Evolutionary conservation across 2,113 vertebrate genomes (phyloP).

Genomic region (Erythrolamprus reginae): DNA sequence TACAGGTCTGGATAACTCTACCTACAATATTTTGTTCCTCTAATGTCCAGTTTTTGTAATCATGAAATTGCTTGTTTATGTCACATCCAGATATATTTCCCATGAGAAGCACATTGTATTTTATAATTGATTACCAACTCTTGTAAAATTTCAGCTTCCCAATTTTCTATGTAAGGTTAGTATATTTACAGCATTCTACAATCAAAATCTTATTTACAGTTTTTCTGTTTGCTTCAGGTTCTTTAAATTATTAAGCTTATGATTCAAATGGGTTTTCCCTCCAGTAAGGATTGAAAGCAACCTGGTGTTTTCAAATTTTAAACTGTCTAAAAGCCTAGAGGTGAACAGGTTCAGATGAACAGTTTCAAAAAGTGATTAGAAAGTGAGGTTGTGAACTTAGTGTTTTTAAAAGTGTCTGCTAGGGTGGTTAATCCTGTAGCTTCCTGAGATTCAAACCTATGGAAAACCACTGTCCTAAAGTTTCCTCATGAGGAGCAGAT

Average conservation of each 20-base stretch:
- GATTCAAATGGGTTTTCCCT: neutral
- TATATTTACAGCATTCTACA: neutral
- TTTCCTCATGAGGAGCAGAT: neutral
- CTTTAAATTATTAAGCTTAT: neutral
- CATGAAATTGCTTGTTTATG: neutral
- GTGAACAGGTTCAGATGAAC: neutral
- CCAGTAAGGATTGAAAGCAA: neutral
- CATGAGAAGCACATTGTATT: neutral
- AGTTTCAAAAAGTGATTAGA: neutral
- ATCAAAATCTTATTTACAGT: neutral
- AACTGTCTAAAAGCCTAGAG: neutral
- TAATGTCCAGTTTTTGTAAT: neutral
- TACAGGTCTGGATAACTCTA: neutral
- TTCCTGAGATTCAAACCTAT: neutral
- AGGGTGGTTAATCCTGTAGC: neutral
- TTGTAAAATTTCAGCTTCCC: neutral
- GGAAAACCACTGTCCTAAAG: neutral
- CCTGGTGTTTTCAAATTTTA: neutral
- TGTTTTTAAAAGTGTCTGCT: neutral
- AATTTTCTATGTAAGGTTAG: neutral
- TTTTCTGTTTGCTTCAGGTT: neutral
- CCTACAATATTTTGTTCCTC: neutral
- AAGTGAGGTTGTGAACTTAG: neutral
- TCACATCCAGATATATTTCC: neutral
- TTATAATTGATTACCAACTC: neutral